Evolutionary conservation across 2,888 invertebrate species (phyloP).

Genomic region (Eledona agricola): DNA sequence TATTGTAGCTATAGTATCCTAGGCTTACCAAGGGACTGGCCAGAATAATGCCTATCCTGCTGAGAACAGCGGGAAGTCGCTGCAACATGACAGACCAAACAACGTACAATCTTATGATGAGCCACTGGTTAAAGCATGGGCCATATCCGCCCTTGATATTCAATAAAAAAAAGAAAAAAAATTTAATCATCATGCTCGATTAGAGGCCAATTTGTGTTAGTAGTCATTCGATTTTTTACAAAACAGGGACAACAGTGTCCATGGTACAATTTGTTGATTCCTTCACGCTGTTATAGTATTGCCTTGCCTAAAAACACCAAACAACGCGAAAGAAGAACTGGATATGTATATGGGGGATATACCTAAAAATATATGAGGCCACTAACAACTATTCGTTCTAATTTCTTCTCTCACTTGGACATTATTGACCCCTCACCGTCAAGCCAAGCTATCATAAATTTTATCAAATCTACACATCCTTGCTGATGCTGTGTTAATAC

Average conservation of each 20-base stretch:
- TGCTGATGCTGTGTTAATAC: no score
- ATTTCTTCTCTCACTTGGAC: slow-evolving; percentile 42
- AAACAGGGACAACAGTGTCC: slow-evolving; percentile 17
- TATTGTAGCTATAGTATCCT: slow-evolving; percentile 50
- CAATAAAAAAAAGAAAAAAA: slow-evolving; percentile 23
- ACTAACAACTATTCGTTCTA: slow-evolving; percentile 40
- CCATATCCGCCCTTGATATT: slow-evolving; percentile 30
- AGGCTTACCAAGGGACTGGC: slow-evolving; percentile 94
- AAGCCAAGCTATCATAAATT: no score
- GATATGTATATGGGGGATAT: slow-evolving; percentile 40
- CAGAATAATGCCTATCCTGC: slow-evolving; percentile 96
- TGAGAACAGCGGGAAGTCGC: slow-evolving; percentile 95
- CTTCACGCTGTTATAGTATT: slow-evolving; percentile 46
- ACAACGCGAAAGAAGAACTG: slow-evolving; percentile 46
- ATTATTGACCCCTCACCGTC: background rate
- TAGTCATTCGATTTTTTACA: slow-evolving; percentile 18
- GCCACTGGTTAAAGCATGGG: slow-evolving; percentile 45
- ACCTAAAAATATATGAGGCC: slow-evolving; percentile 43
- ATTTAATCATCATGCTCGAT: slow-evolving; percentile 31
- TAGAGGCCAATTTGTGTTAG: slow-evolving; percentile 24
- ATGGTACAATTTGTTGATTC: slow-evolving; percentile 30
- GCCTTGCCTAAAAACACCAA: slow-evolving; percentile 48
- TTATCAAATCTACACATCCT: no score
- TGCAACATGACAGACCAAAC: slow-evolving; percentile 77
- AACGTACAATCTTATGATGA: slow-evolving; percentile 58